phyloP scores from a whole-genome alignment of 1,140 invertebrate species.

The Nephila pilipes region DNA sequence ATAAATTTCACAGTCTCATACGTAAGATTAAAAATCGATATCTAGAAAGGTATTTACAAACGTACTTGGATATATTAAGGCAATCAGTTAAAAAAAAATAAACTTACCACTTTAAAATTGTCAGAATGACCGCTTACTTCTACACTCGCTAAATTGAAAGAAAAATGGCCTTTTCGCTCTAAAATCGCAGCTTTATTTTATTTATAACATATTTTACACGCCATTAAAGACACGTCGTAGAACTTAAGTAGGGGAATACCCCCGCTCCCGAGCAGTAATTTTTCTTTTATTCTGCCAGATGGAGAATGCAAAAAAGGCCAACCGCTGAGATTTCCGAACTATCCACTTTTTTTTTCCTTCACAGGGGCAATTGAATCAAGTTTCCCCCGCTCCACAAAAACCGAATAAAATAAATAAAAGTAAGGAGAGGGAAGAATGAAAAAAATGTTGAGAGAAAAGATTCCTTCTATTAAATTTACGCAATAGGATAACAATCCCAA shows the following conservation, averaged over 20 bases:
- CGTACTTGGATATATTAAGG: not conserved
- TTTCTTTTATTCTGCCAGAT: slow-evolving; percentile 38
- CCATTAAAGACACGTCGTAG: slow-evolving; percentile 45
- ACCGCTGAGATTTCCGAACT: slow-evolving; percentile 67
- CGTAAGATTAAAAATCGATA: too few relatives aligned
- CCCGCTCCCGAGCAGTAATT: not conserved
- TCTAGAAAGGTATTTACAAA: too few relatives aligned
- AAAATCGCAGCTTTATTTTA: slow-evolving; percentile 34
- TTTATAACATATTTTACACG: slow-evolving; percentile 60
- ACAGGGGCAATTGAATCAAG: slow-evolving; percentile 73
- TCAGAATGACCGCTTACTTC: slow-evolving; percentile 11
- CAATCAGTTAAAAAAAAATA: not conserved
- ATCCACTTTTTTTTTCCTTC: slow-evolving; percentile 59
- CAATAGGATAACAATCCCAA: slow-evolving; percentile 75
- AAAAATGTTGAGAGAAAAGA: slow-evolving; percentile 59
- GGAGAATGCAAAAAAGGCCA: slow-evolving; percentile 63
- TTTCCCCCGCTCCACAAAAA: slow-evolving; percentile 54
- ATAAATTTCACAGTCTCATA: too few relatives aligned
- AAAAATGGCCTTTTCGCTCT: not conserved
- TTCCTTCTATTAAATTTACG: slow-evolving; percentile 75
- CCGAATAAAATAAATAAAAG: slow-evolving; percentile 73
- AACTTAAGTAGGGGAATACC: slow-evolving; percentile 40
- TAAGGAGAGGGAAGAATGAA: not conserved
- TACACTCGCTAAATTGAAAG: not conserved
- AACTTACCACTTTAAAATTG: slow-evolving; percentile 26